A percentile compares a stretch with the other conserved stretches of the same genome.
Evolutionary conservation across 2,797 vertebrate genomes (phyloP).

Genomic region (Coregonus ussuriensis): DNA sequence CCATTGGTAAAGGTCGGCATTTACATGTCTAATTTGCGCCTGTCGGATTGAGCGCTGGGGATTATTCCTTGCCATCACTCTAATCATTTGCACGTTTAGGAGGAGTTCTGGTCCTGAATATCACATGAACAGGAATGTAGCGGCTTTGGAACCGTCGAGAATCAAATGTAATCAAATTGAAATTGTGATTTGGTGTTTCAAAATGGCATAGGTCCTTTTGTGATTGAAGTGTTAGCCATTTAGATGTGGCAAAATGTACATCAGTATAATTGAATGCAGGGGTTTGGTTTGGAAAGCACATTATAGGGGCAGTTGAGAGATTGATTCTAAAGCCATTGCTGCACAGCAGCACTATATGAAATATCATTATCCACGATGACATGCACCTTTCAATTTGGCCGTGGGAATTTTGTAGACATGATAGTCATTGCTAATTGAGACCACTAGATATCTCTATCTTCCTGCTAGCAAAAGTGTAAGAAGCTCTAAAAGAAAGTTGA

Average conservation of each 20-base stretch:
- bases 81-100: slow-evolving; percentile 71
- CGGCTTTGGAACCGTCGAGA: neutral
- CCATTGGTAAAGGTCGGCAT: slow-evolving; percentile 77
- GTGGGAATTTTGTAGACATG: neutral
- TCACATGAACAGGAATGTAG: neutral
- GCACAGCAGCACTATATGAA: neutral
- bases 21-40: slow-evolving; percentile 78
- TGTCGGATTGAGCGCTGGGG: slow-evolving; percentile 75
- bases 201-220: neutral
- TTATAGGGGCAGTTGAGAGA: neutral
- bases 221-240: neutral
- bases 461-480: too few relatives aligned
- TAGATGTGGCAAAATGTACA: neutral
- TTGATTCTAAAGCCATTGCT: neutral
- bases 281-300: neutral
- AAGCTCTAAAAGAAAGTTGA: too few relatives aligned
- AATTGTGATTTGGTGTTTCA: neutral
- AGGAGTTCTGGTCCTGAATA: slow-evolving; percentile 27
- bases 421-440: neutral
- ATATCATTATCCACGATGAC: neutral
- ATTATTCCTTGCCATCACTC: slow-evolving; percentile 87
- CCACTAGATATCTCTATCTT: neutral
- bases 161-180: slow-evolving; percentile 50
- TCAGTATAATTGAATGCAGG: neutral
- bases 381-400: neutral